Evolutionary conservation across 1,140 invertebrate genomes (phyloP), one percentile per base, ranked within the genome.

Genomic region (Stegodyphus dumicola): DNA sequence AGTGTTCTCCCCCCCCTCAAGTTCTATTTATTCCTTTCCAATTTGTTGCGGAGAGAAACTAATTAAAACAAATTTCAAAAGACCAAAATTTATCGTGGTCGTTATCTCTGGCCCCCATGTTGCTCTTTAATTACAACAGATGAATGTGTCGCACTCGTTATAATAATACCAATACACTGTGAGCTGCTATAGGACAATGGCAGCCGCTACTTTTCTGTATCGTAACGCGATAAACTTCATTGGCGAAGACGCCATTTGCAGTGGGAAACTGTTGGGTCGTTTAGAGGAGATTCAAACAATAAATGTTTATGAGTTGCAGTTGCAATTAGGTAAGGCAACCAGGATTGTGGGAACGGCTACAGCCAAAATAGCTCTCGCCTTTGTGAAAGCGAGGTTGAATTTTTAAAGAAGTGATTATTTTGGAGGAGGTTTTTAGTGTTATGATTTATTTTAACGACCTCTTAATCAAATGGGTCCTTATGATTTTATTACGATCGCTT

Each of bases 241-340:
- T 51, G 33, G 65, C 65, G 48, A 17, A 49, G 53, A 54, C 17
- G 7, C 5, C 18, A n/a, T 33, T 33, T n/a, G 53, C 54, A 17
- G 60, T 52, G 56, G 51, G 48, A 65, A 79, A 79, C 65, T 54
- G n/a, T 33, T 1, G 33, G 33, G 33, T 33, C 33, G 33, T 56
- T 69, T 11, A 70, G 10, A 70, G 66, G 65, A 54, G 64, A 67
- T 70, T 79, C 48, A 48, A 80, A 80, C 78, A 80, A 80, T 80
- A 80, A 80, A 71, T 80, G 78, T 80, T 80, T 80, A 80, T 71
- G 78, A 80, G 69, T 80, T 49, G 78, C 69, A 71, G 51, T n/a
- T 53, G 69, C 53, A 80, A 80, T 80, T 80, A 80, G 51, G 33
- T 33, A 33, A 64, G 54, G 7, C 17, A 10, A 54, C 17, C 11